Conservation (phyloP, 2,888 invertebrate species). For the Lepeophtheirus nordmannii region DNA sequence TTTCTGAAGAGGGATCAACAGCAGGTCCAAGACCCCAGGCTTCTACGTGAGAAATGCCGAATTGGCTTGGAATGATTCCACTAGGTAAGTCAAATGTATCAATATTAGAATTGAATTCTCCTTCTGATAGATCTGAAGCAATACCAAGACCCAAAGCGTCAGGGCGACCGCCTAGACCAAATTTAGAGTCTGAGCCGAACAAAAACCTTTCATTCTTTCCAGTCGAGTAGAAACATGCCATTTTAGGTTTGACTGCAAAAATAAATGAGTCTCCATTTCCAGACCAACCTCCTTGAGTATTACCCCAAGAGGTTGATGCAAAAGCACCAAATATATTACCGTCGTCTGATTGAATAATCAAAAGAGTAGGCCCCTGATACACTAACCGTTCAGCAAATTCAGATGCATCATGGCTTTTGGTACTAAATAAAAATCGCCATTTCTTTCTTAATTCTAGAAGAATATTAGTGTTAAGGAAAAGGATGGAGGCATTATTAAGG, state of each 20-base stretch:
- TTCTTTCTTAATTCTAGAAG: slow-evolving; percentile 20
- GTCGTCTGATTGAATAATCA: slow-evolving; percentile 8
- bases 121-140: not conserved
- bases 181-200: not conserved
- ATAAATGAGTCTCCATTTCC: slow-evolving; percentile 24
- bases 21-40: slow-evolving; percentile 23
- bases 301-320: slow-evolving; percentile 22
- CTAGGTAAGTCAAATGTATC: slow-evolving; percentile 19
- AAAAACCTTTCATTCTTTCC: slow-evolving; percentile 19
- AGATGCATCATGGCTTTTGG: slow-evolving; percentile 10
- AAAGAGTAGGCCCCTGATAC: slow-evolving; percentile 21
- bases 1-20: not conserved
- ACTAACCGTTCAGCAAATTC: slow-evolving; percentile 8
- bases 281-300: slow-evolving; percentile 23
- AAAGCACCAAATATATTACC: slow-evolving; percentile 14
- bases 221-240: slow-evolving; percentile 23
- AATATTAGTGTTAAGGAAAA: slow-evolving; percentile 24
- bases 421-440: slow-evolving; percentile 21
- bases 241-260: slow-evolving; percentile 20
- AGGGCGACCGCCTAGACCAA: slow-evolving; percentile 10
- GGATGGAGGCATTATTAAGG: slow-evolving; percentile 22
- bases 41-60: slow-evolving; percentile 10
- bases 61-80: not conserved
- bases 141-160: slow-evolving; percentile 10
- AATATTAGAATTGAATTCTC: slow-evolving; percentile 2